Base-by-base conservation (phyloP, 2,113 vertebrate species). In the Alaudala cheleensis region DNA sequence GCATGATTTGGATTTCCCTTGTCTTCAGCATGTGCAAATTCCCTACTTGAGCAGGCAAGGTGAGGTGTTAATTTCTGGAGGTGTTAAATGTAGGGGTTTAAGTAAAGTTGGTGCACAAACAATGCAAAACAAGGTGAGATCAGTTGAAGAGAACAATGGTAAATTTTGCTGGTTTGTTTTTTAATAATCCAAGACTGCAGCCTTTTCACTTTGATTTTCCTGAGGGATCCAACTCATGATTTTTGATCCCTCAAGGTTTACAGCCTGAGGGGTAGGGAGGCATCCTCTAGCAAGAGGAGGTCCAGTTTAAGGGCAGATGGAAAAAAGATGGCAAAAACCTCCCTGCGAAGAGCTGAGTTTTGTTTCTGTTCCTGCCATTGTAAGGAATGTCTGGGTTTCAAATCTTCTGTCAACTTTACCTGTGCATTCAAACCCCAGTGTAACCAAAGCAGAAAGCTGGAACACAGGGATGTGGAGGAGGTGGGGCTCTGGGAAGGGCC, bases 391-490 rank as follows among this genome's bases (percentile, higher is more conserved):
- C 57, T 74, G 62, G 21, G 12, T 72, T 77, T 56, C 47, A 24
- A 23, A 26, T 47, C 3, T 9, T 15, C 50, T 42, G 16, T 21
- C 44, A n/a, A 5, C 14, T 40, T 91, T 10, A 40, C n/a, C n/a
- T 39, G 14, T 34, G 24, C 5, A 0, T 47, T 61, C 31, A 56
- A 64, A 49, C 13, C 19, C 15, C 67, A 49, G 25, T 0, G 0
- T 7, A 33, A 19, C 17, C 20, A 9, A 54, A 70, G 56, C 2
- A 5, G 47, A 45, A 79, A 67, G 62, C 24, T 12, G 5, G 45
- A 66, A 67, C 23, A 19, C 34, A 5, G 53, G 28, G 24, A 47
- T 44, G 3, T 6, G 26, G 54, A 44, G 29, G 21, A 69, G 23
- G 16, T 29, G 40, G 15, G 53, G n/a, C 6, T 71, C 44, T 67